These are phyloP conservation scores for Neoascia interrupta DNA, from an alignment of 2,888 invertebrate genomes.

Conservation along the genomic window DNA sequence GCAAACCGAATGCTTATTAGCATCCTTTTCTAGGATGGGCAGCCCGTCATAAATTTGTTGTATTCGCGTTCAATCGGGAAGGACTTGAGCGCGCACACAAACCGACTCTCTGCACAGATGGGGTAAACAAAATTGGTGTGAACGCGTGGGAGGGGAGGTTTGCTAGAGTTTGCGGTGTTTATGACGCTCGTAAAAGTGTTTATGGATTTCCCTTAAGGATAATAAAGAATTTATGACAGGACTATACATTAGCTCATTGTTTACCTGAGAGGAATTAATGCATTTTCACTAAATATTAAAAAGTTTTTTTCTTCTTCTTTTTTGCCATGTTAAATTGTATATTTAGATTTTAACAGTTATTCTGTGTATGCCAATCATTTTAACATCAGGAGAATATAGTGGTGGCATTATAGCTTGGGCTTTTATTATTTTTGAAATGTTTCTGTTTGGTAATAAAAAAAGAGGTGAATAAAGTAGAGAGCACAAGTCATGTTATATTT, in stretches of 20 bases:
- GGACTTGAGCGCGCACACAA: slow-evolving; percentile 23
- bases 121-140: slow-evolving; percentile 2
- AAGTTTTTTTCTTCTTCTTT: slow-evolving; percentile 11
- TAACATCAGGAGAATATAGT: no score
- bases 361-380: slow-evolving; percentile 39
- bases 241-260: slow-evolving; percentile 66
- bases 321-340: not conserved
- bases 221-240: slow-evolving; percentile 67
- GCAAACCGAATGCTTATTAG: slow-evolving; percentile 66
- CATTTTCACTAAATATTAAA: slow-evolving; percentile 55
- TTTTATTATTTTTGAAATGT: no score
- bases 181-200: slow-evolving; percentile 65
- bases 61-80: slow-evolving; percentile 43
- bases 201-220: slow-evolving; percentile 67
- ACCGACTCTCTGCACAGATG: not conserved
- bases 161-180: slow-evolving; percentile 39
- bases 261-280: slow-evolving; percentile 66
- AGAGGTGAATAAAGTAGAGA: no score
- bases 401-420: no score
- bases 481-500: no score
- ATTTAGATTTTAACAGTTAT: slow-evolving; percentile 42
- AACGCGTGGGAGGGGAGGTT: slow-evolving; percentile 11
- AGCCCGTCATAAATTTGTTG: slow-evolving; percentile 56
- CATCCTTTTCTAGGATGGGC: slow-evolving; percentile 55
- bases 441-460: no score